Conservation (phyloP, 2,888 invertebrate species). For the Sphaerolaimus hirsutus region DNA sequence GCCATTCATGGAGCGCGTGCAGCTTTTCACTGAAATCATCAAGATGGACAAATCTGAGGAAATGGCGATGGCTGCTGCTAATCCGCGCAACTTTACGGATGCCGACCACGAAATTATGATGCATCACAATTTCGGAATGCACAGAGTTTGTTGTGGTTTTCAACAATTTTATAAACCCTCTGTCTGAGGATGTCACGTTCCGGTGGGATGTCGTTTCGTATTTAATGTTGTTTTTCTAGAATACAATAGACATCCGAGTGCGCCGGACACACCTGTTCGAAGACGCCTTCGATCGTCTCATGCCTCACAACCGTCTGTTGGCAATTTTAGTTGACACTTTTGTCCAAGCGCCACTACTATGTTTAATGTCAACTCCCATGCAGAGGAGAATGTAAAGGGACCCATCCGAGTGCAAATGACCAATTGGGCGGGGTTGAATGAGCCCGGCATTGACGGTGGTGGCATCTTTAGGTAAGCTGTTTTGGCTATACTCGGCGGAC, state of each 20-base stretch:
- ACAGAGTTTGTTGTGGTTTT: no score
- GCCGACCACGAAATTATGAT: no score
- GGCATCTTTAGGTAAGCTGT: slow-evolving; percentile 51
- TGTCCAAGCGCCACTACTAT: no score
- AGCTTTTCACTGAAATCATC: not conserved
- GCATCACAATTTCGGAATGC: no score
- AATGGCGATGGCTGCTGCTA: no score
- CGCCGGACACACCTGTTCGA: slow-evolving; percentile 75
- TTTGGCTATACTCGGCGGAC: no score
- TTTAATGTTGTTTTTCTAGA: no score
- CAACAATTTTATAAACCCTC: not conserved
- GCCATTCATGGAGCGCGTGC: not conserved
- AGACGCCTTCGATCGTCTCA: slow-evolving; percentile 45
- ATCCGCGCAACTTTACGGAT: no score
- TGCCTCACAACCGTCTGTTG: no score
- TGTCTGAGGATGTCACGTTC: not conserved
- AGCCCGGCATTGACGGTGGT: slow-evolving; percentile 90
- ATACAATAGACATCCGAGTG: slow-evolving; percentile 14
- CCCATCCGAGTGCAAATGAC: slow-evolving; percentile 44
- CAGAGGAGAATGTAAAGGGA: slow-evolving; percentile 60
- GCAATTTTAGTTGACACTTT: not conserved
- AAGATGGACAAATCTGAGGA: no score
- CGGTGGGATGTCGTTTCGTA: no score
- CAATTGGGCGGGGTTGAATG: slow-evolving; percentile 67
- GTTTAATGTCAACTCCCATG: no score